Percentiles rank a stretch among this genome's conserved stretches.
These are phyloP conservation scores for Neodiprion pinetum DNA, from an alignment of 1,140 invertebrate genomes.

Conservation along the genomic window DNA sequence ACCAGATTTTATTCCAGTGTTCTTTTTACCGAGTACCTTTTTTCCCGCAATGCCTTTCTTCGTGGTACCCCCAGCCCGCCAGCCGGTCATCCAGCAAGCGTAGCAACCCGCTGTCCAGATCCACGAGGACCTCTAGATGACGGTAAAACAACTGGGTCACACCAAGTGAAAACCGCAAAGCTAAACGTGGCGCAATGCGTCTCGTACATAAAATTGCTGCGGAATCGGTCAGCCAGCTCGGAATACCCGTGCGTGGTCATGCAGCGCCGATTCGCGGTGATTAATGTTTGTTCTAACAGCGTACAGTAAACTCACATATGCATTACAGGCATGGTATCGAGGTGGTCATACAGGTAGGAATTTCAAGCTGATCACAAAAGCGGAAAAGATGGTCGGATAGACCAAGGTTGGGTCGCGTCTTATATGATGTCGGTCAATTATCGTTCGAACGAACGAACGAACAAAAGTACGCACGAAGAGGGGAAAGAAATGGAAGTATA, in stretches of 20 bases:
- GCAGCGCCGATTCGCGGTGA: not conserved
- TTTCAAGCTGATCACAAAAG: too few species aligned
- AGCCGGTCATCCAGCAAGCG: too few species aligned
- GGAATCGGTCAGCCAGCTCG: constrained; percentile 1
- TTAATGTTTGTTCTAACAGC: not conserved
- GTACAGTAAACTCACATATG: not conserved
- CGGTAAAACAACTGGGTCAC: constrained; percentile 36
- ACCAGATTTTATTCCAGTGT: constrained; percentile 5
- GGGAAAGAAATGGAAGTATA: constrained; percentile 8
- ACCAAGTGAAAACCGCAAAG: constrained; percentile 47
- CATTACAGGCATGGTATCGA: too few species aligned
- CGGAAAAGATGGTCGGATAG: not conserved
- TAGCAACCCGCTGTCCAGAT: not conserved
- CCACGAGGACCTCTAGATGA: constrained; percentile 7
- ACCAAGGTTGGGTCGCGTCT: not conserved
- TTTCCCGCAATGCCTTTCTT: not conserved
- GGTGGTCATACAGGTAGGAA: too few species aligned
- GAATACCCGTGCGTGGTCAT: not conserved
- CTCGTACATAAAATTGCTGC: not conserved
- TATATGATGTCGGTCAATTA: not conserved
- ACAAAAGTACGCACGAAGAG: not conserved
- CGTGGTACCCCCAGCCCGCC: not conserved
- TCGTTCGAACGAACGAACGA: constrained; percentile 14
- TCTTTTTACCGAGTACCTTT: not conserved
- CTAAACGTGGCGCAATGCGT: constrained; percentile 25